A percentile compares a stretch with the other conserved stretches of the same genome.
These are phyloP conservation scores for Trematomus bernacchii DNA, from an alignment of 2,797 vertebrate species.

Conservation along the genomic window DNA sequence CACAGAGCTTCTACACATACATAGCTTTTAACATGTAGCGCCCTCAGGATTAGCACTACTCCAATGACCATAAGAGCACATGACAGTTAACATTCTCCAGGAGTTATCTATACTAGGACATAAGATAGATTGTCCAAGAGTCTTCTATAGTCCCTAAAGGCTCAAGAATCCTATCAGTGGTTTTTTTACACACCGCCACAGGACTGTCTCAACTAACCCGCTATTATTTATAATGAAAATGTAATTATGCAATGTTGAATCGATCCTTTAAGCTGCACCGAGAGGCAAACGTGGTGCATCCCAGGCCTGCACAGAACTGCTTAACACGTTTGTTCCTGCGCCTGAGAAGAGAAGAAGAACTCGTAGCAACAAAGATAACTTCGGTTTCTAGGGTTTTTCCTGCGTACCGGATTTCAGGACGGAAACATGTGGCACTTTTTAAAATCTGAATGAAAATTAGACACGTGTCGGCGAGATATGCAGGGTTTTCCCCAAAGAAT, in stretches of 20 bases:
- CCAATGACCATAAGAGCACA: constrained; percentile 1
- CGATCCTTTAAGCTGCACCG: constrained; percentile 15
- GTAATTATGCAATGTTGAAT: constrained; percentile 39
- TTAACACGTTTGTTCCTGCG: neutral
- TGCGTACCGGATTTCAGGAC: neutral
- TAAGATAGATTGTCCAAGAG: constrained; percentile 8
- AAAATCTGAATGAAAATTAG: neutral
- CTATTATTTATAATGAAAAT: constrained; percentile 49
- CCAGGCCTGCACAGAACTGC: neutral
- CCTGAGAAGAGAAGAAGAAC: neutral
- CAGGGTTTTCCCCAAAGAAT: constrained; percentile 10
- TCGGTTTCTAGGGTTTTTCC: neutral
- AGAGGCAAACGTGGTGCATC: constrained; percentile 15
- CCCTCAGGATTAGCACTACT: constrained; percentile 23
- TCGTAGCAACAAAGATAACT: constrained; percentile 1
- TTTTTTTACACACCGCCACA: constrained; percentile 43
- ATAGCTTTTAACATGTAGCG: constrained; percentile 31
- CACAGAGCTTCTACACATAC: constrained; percentile 26
- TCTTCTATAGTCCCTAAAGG: constrained; percentile 7
- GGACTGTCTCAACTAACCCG: constrained; percentile 33
- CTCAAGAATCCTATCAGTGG: constrained; percentile 32
- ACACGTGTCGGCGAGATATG: neutral
- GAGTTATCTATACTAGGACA: constrained; percentile 4
- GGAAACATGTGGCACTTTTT: neutral
- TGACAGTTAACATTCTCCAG: constrained; percentile 37